Conservation (phyloP, 2,797 vertebrate species). For the Nyctibius grandis region DNA sequence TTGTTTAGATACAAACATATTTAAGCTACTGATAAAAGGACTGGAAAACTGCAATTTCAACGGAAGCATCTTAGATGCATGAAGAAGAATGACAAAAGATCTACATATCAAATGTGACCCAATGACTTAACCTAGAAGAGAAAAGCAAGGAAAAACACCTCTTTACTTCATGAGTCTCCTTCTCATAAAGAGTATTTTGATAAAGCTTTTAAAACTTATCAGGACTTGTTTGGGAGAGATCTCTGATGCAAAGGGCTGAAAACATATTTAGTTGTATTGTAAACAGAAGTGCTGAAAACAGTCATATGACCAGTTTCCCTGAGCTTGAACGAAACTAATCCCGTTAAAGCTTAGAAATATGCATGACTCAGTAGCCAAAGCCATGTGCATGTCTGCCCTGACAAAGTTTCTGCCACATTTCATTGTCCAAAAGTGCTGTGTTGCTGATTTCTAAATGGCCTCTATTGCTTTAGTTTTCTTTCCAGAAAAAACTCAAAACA, state of each 20-base stretch:
- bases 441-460: background rate
- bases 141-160: background rate
- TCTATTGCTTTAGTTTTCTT: background rate
- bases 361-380: slow-evolving; percentile 36
- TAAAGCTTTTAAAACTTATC: background rate
- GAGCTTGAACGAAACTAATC: slow-evolving; percentile 36
- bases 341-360: slow-evolving; percentile 36
- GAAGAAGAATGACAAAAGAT: background rate
- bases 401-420: slow-evolving; percentile 10
- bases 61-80: background rate
- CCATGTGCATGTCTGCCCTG: background rate
- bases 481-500: slow-evolving; percentile 2
- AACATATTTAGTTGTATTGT: background rate
- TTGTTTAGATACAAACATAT: background rate
- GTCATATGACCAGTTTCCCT: background rate
- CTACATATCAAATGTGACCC: background rate
- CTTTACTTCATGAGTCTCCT: background rate
- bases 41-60: background rate
- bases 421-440: background rate
- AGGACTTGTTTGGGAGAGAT: background rate
- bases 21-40: background rate
- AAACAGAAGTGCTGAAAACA: slow-evolving; percentile 1
- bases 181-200: background rate
- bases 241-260: background rate
- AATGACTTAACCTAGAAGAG: background rate